Evolutionary conservation across 1,140 invertebrate species (phyloP).

Genomic region (Conopomorpha cramerella): DNA sequence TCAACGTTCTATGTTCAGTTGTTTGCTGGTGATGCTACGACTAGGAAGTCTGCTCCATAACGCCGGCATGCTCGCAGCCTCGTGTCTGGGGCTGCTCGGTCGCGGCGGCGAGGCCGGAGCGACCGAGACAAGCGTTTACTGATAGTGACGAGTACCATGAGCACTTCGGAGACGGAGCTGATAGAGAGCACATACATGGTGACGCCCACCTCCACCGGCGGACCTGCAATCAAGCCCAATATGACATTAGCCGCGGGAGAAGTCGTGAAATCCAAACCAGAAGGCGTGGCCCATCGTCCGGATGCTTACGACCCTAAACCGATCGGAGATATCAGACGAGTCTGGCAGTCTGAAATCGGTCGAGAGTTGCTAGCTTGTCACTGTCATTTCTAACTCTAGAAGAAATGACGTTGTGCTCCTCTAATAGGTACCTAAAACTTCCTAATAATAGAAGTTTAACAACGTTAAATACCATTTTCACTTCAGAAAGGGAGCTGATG

Average conservation of each 20-base stretch:
- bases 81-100: conserved; percentile 37
- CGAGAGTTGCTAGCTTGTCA: conserved; percentile 28
- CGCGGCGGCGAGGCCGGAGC: conserved; percentile 17
- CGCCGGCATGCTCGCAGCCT: conserved; percentile 40
- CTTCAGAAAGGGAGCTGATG: conserved; percentile 97
- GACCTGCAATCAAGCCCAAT: conserved; percentile 79
- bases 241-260: too few relatives aligned
- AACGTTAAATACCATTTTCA: conserved; percentile 84
- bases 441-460: conserved; percentile 28
- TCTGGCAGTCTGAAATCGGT: conserved; percentile 16
- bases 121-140: conserved; percentile 45
- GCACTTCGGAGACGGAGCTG: conserved; percentile 96
- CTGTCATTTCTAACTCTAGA: conserved; percentile 13
- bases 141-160: conserved; percentile 81
- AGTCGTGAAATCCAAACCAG: conserved; percentile 44
- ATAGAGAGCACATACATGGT: conserved; percentile 98
- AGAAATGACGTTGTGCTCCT: too few relatives aligned
- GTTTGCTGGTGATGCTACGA: conserved; percentile 20
- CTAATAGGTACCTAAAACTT: too few relatives aligned
- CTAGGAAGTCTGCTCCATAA: conserved; percentile 34
- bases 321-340: conserved; percentile 16
- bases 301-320: conserved; percentile 16
- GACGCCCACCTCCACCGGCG: conserved; percentile 93
- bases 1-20: too few relatives aligned
- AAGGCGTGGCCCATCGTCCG: conserved; percentile 30